Evolutionary conservation across 1,140 invertebrate genomes (phyloP), one percentile per base, ranked within the genome.

Genomic region (Cotesia glomerata): DNA sequence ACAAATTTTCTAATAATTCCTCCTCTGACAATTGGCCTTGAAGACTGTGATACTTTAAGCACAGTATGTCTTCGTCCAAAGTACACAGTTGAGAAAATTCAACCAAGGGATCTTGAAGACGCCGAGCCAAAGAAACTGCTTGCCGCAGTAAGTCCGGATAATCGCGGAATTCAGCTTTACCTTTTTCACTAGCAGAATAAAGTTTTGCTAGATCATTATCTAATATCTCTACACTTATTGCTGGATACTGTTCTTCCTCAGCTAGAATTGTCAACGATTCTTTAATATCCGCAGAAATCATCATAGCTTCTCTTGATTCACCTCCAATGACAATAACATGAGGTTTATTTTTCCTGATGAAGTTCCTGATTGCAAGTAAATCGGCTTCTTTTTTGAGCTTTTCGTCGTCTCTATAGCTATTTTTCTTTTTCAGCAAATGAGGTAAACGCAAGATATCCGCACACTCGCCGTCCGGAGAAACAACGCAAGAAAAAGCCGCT

Each of bases 51-150:
- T 95, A 98, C 73, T 95, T 92, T 1, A 99, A 89, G 82, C 96
- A 98, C 0, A 99, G 84, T 75, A 99, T 95, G 88, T 99, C 98
- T 71, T 99, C 96, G 80, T 99, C 97, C 0, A 92, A 89, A 14
- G 96, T 97, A 84, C 96, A 99, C 0, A 99, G 87, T 83, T 99
- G 97, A 1, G 96, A 95, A 85, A 97, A 98, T 83, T 99, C 98
- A 18, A 98, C 91, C 0, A 99, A 85, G 0, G 98, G 98, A 89
- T 99, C 98, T 85, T 98, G 97, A 75, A 99, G 88, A 62, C 95
- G 90, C 65, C 98, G 89, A 0, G 94, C 97, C 59, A 99, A 84
- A 1, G 97, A 99, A 62, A 99, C 92, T 1, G 98, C 95, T 87
- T 99, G 94, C 4, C 96, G 89, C 0, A 98, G 81, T 0, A 98